Evolutionary conservation across 2,797 vertebrate genomes (phyloP), one percentile per base, ranked within the genome.

Genomic region (Nyctibius grandis): DNA sequence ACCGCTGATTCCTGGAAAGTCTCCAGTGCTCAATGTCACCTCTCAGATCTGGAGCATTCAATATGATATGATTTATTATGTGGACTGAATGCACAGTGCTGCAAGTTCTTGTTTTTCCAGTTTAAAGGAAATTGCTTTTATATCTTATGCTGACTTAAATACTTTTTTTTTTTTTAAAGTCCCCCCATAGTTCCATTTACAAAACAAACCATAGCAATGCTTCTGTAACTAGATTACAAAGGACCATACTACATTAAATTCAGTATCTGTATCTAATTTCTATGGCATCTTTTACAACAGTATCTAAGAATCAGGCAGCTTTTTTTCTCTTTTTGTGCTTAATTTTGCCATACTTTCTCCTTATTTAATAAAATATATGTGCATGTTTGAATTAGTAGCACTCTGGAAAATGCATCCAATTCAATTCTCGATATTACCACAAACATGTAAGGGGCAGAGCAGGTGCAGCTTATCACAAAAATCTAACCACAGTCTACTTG

Each of bases 61-160:
- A 72, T 59, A 85, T 19, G 12, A 73, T 70, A 76, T 38, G 29
- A 92, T 91, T 92, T 89, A 89, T 92, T 89, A 88, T 31, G 38
- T 40, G 28, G 72, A 81, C 53, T 92, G 72, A 93, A 92, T 12
- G 57, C 75, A 74, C 20, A 91, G 36, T 59, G 26, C 72, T 48
- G 19, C 0, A 0, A 89, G 81, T 93, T 85, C 80, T 94, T 95
- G 54, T 57, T 91, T 91, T 94, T 65, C 68, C 40, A 67, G 42
- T 64, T 89, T 64, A 85, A 88, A 94, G 81, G 84, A 96, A 94
- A 94, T 74, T 48, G 48, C 45, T 92, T 93, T 89, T 80, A 20
- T 76, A 79, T 80, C 53, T 95, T 72, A 92, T 5, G 36, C 48
- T 68, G 76, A 84, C 33, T 86, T 67, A 50, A 91, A 84, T 48